phyloP scores from a whole-genome alignment of 2,797 vertebrate genomes.

The Acipenser ruthenus region DNA sequence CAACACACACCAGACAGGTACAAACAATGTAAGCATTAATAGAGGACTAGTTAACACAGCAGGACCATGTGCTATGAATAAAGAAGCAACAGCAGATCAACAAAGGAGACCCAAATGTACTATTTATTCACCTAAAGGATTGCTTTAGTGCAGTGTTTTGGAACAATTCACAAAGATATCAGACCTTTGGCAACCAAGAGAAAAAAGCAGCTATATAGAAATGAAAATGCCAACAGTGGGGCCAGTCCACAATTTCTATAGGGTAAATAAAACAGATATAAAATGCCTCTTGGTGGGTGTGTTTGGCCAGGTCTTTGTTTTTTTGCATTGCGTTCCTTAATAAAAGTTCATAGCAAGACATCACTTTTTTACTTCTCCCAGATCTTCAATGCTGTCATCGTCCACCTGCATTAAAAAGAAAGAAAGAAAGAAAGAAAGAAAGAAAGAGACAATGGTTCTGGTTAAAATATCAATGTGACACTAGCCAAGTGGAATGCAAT shows the following conservation, averaged over 20 bases:
- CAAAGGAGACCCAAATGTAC: slow-evolving; percentile 51
- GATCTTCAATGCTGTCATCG: slow-evolving; percentile 94
- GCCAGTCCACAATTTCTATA: slow-evolving; percentile 69
- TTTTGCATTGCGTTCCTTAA: slow-evolving; percentile 49
- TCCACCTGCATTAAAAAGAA: slow-evolving; percentile 67
- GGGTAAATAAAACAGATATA: slow-evolving; percentile 76
- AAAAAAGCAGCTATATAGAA: slow-evolving; percentile 76
- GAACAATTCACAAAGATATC: slow-evolving; percentile 62
- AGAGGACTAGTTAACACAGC: no score
- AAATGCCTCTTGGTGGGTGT: slow-evolving; percentile 68
- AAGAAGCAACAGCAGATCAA: slow-evolving; percentile 25
- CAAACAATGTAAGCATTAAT: no score
- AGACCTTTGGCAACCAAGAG: slow-evolving; percentile 84
- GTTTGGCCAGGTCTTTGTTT: slow-evolving; percentile 64
- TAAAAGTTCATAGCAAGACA: slow-evolving; percentile 67
- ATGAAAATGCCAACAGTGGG: slow-evolving; percentile 57
- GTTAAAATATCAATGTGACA: no score
- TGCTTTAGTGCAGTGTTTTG: slow-evolving; percentile 73
- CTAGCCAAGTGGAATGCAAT: no score
- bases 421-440: background rate
- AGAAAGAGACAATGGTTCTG: background rate
- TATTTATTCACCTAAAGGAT: slow-evolving; percentile 81
- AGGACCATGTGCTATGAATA: background rate
- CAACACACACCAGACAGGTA: no score
- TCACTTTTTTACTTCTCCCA: slow-evolving; percentile 98